Conservation (phyloP, 2,113 vertebrate genomes). For the Nicator chloris region DNA sequence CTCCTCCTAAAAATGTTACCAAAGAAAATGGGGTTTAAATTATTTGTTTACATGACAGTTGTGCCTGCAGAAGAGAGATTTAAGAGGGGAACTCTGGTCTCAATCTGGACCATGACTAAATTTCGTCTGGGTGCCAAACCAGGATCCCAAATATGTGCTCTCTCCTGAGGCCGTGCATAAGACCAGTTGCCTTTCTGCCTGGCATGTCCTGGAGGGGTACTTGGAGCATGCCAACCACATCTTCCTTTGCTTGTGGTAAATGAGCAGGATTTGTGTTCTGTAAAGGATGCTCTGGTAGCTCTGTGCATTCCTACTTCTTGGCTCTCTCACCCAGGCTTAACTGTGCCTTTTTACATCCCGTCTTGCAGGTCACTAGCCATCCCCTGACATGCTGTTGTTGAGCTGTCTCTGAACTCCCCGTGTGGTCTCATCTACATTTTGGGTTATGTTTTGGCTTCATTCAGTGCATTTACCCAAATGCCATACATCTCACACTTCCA, state of each 20-base stretch:
- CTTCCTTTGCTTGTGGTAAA: not conserved
- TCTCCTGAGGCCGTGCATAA: accelerated
- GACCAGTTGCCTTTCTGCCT: not conserved
- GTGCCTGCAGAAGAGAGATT: not conserved
- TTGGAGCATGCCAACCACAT: not conserved
- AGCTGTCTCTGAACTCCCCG: not conserved
- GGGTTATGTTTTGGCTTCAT: not conserved
- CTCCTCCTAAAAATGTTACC: not conserved
- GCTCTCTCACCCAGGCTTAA: not conserved
- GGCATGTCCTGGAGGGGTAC: too few relatives aligned
- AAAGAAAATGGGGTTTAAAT: not conserved
- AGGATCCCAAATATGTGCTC: not conserved
- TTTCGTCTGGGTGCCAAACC: not conserved
- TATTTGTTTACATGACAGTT: not conserved
- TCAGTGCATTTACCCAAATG: not conserved
- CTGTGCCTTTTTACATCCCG: not conserved
- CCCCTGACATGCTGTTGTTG: not conserved
- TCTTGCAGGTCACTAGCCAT: not conserved
- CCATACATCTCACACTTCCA: not conserved
- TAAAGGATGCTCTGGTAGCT: not conserved
- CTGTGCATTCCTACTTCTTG: not conserved
- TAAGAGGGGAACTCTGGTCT: not conserved
- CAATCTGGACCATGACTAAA: not conserved
- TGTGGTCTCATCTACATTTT: not conserved
- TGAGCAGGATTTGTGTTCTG: not conserved